Percentiles rank a stretch among this genome's conserved stretches.
Evolutionary conservation across 2,113 vertebrate species (phyloP).

Genomic region (Heterotilapia buettikoferi): DNA sequence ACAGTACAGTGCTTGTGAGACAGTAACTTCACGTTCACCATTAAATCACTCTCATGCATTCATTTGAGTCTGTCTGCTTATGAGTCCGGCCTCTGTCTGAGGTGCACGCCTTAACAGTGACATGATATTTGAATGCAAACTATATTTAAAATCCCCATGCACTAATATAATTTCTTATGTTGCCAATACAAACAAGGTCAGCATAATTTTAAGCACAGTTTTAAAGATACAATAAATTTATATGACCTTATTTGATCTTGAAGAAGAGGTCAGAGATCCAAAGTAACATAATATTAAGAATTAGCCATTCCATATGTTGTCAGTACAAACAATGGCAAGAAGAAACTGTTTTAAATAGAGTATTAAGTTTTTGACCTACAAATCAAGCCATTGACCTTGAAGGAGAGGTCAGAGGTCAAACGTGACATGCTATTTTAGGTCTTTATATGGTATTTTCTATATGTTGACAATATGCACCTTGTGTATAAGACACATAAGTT

Average conservation of each 20-base stretch:
- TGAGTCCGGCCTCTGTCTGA: not conserved
- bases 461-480: not conserved
- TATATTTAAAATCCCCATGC: not conserved
- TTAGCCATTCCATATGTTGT: not conserved
- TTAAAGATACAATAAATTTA: rapidly evolving
- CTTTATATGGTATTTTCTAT: not conserved
- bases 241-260: not conserved
- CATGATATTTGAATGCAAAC: not conserved
- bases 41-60: not conserved
- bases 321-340: not conserved
- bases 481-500: not conserved
- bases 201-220: not conserved
- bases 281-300: not conserved
- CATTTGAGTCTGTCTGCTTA: not conserved
- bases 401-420: not conserved
- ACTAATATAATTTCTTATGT: not conserved
- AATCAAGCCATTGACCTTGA: not conserved
- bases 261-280: not conserved
- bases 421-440: not conserved
- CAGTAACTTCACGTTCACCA: not conserved
- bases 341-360: not conserved
- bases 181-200: not conserved
- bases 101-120: not conserved
- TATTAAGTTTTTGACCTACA: not conserved
- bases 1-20: not conserved